Base-by-base conservation (phyloP, 2,797 vertebrate genomes). In the Sebastes melanostomus region DNA sequence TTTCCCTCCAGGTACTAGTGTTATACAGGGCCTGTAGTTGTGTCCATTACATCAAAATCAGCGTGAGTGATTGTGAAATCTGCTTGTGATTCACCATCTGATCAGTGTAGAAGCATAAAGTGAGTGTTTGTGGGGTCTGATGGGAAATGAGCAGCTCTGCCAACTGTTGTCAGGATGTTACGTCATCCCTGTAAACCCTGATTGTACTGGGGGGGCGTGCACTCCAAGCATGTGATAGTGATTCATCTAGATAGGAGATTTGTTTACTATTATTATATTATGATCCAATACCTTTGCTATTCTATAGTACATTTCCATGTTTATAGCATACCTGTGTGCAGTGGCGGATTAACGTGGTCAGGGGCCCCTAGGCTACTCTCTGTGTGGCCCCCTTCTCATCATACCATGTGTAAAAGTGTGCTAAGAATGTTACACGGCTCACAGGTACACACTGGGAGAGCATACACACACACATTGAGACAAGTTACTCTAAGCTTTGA, bases 81-180 rank as follows among this genome's bases (percentile, higher is more conserved):
- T 6, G 5, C 0, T 1, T 30, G 54, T 58, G 77, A 78, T 72
- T 88, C 56, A 76, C 36, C 13, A 10, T 46, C 7, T 77, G 38
- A 42, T 68, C 1, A 7, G 30, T 18, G 42, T 59, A 70, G 75
- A 76, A 10, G 36, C 16, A 14, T 9, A 38, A 14, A 27, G 46
- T 9, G 32, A 14, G 24, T 6, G 7, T 16, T 18, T 25, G 2
- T 25, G 11, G 58, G 18, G 25, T 65, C 55, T 76, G 30, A 22
- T 58, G 50, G 83, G 70, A 77, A 86, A 71, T 50, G 63, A 16
- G 3, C 61, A 10, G 1, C 66, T 38, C 36, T 29, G 20, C 63
- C 66, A 62, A 77, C 34, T 10, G 25, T 61, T 75, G 22, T 66
- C 73, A 52, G 85, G 82, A 88, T 81, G 36, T 90, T 72, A 60